Evolutionary conservation across 1,140 invertebrate species (phyloP), one percentile per base, ranked within the genome.

Genomic region (Dryas iulia): DNA sequence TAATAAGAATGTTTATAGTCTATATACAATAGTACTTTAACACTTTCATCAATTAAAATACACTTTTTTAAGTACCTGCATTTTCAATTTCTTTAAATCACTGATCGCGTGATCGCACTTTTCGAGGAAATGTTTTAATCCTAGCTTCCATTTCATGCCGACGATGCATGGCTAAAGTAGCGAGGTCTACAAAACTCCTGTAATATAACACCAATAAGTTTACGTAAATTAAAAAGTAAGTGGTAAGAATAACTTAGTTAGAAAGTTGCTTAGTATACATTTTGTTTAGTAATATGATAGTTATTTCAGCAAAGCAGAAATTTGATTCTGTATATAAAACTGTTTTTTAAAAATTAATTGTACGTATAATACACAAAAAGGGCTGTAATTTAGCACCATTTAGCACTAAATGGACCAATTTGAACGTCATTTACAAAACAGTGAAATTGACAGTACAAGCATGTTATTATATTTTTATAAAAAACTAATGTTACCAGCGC

Each of bases 141-240:
- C 86, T 77, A 3, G 67, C 73, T 69, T 86, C 85, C 66, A 91
- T 71, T 65, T 89, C 87, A 66, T 82, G 79, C 23, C 83, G 80
- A 11, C 86, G 77, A 59, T 89, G 85, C 47, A 83, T 72, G 26
- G 86, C 79, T 59, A 90, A 53, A 10, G 84, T 88, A 26, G 85
- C 83, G n/a, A 91, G 71, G 60, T 91, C 84, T 30, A 91, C 73
- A 58, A 83, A 91, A 83, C 89, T 91, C 89, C 89, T 90, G 69
- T 65, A 87, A 87, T 23, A 66, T 26, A 26, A 52, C 11, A 62
- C 39, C 39, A 21, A 14, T 2, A 10, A 47, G 4, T 31, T 7
- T 31, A 31, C 8, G 8, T 31, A 31, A 31, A 14, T 39, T 14
- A n/a, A 39, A 4, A 5, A 39, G 7, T 14, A 39, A 14, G 2